Percentiles rank a stretch among this genome's conserved stretches.
phyloP scores from a whole-genome alignment of 2,113 vertebrate species.

The Orthochromis malagaraziensis region DNA sequence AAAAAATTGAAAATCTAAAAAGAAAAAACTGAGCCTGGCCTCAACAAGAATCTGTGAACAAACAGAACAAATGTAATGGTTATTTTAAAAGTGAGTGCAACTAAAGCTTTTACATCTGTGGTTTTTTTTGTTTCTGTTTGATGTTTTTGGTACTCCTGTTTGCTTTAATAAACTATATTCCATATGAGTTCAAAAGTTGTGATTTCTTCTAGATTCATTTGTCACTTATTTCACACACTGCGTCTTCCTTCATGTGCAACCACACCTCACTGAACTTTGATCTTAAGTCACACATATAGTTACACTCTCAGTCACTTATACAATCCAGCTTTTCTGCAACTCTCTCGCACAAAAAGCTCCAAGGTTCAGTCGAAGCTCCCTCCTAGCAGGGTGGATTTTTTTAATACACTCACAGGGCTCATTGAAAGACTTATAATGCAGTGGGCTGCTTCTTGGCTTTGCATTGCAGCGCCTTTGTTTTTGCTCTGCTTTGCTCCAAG shows the following conservation, averaged over 20 bases:
- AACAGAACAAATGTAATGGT: background rate
- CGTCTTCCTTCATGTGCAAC: background rate
- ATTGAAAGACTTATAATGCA: background rate
- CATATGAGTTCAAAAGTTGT: background rate
- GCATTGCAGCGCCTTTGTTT: background rate
- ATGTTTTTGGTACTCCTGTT: background rate
- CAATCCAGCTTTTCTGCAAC: background rate
- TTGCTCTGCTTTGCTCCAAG: constrained; percentile 1
- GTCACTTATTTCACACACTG: background rate
- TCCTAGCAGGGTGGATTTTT: background rate
- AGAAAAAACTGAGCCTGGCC: background rate
- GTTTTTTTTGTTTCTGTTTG: background rate
- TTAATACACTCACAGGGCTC: background rate
- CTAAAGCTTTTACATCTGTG: background rate
- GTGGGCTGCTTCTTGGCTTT: background rate
- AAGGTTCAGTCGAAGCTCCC: background rate
- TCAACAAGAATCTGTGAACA: background rate
- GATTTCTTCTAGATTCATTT: background rate
- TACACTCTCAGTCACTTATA: background rate
- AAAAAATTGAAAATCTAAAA: background rate
- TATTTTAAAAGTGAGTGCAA: constrained; percentile 1
- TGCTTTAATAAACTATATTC: background rate
- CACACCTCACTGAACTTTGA: constrained; percentile 33
- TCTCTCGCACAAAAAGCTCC: background rate
- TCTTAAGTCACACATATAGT: background rate